These are phyloP conservation scores for Lamproptera curius DNA, from an alignment of 2,888 invertebrate genomes.

Conservation along the genomic window DNA sequence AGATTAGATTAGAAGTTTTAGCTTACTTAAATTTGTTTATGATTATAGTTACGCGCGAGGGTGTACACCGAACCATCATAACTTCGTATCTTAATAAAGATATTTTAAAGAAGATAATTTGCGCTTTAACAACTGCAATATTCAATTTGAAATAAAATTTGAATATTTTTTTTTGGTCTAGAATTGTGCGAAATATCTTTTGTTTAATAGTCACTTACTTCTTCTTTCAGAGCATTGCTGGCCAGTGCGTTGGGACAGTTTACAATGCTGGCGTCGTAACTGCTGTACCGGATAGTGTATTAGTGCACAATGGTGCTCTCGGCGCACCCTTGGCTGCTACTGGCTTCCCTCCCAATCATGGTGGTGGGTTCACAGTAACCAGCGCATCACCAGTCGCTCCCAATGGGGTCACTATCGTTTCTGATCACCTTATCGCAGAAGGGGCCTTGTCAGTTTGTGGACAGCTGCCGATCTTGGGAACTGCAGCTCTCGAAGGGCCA, in stretches of 20 bases:
- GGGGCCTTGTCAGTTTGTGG: conserved; percentile 38
- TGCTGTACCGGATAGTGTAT: conserved; percentile 1
- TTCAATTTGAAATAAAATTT: conserved; percentile 6
- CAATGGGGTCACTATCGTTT: conserved; percentile 35
- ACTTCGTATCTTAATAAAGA: too few species aligned
- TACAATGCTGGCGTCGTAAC: conserved; percentile 9
- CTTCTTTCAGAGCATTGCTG: conserved; percentile 11
- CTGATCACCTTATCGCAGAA: conserved; percentile 38
- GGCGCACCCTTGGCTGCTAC: neutral
- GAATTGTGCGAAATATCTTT: too few species aligned
- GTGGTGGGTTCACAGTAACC: conserved; percentile 28
- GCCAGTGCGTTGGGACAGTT: conserved; percentile 6
- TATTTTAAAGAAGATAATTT: too few species aligned
- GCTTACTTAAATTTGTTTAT: too few species aligned
- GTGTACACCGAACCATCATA: too few species aligned
- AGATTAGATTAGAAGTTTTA: too few species aligned
- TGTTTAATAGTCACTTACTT: too few species aligned
- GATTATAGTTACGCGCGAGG: too few species aligned
- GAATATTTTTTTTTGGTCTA: too few species aligned
- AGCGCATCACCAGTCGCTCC: conserved; percentile 39
- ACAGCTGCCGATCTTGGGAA: conserved; percentile 39
- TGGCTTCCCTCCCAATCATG: conserved; percentile 10
- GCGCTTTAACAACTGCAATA: too few species aligned
- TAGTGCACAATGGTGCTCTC: conserved; percentile 4
- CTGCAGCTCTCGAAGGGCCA: conserved; percentile 37